Evolutionary conservation across 2,888 invertebrate genomes (phyloP).

Genomic region (Calameuta pallipes): DNA sequence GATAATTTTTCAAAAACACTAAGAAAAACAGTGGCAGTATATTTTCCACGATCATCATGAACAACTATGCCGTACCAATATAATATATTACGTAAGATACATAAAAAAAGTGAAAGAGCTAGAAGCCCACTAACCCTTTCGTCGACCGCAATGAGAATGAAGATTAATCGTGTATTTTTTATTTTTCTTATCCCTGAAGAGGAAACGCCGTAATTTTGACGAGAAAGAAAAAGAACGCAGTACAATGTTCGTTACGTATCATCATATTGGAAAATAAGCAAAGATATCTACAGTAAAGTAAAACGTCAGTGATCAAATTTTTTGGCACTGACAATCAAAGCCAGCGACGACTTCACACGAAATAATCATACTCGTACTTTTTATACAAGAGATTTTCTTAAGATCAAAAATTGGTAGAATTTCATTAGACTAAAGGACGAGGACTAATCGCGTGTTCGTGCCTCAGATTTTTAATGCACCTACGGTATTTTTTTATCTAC

Average conservation of each 20-base stretch:
- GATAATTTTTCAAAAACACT: slow-evolving; percentile 58
- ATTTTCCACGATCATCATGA: not conserved
- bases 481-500: not conserved
- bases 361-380: not conserved
- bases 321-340: not conserved
- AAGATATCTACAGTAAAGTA: not conserved
- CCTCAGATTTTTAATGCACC: not conserved
- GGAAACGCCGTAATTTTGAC: not conserved
- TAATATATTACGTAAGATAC: not conserved
- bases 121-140: not conserved
- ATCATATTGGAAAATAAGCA: not conserved
- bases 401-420: not conserved
- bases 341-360: not conserved
- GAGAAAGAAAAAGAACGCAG: not conserved
- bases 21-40: slow-evolving; percentile 24
- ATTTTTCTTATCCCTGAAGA: not conserved
- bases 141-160: not conserved
- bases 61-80: not conserved
- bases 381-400: slow-evolving; percentile 5
- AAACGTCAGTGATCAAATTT: not conserved
- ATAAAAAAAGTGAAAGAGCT: not conserved
- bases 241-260: not conserved
- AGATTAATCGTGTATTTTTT: not conserved
- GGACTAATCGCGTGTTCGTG: not conserved
- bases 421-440: not conserved